These are phyloP conservation scores for Pachypeltis micranthus DNA, from an alignment of 1,140 invertebrate species.

Conservation along the genomic window DNA sequence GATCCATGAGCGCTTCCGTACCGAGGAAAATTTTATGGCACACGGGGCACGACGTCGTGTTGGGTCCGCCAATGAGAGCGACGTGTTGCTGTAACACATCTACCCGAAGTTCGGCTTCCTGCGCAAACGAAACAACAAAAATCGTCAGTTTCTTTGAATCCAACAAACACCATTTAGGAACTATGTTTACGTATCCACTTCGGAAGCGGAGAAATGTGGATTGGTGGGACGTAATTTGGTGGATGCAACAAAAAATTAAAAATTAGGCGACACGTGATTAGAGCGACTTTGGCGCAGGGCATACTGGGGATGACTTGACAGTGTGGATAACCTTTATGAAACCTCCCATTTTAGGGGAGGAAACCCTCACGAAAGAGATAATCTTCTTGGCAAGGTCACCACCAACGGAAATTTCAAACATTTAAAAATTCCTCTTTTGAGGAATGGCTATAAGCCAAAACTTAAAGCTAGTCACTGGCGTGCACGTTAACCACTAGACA, in stretches of 20 bases:
- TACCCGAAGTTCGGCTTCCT: constrained; percentile 72
- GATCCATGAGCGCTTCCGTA: constrained; percentile 81
- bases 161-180: background rate
- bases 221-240: background rate
- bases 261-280: no score
- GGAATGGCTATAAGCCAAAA: no score
- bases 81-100: constrained; percentile 87
- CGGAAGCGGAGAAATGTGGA: background rate
- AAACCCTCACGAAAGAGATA: no score
- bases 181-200: background rate
- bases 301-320: no score
- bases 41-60: constrained; percentile 73
- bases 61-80: constrained; percentile 69
- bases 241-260: background rate
- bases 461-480: no score
- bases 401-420: no score
- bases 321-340: no score
- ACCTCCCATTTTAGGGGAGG: no score
- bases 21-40: constrained; percentile 89
- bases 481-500: no score
- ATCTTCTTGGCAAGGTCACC: no score
- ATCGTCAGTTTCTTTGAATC: constrained; percentile 6
- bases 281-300: no score
- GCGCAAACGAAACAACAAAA: constrained; percentile 27
- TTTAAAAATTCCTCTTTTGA: no score